These are phyloP conservation scores for Eurytoma adleriae DNA, from an alignment of 2,888 invertebrate genomes.

Conservation along the genomic window DNA sequence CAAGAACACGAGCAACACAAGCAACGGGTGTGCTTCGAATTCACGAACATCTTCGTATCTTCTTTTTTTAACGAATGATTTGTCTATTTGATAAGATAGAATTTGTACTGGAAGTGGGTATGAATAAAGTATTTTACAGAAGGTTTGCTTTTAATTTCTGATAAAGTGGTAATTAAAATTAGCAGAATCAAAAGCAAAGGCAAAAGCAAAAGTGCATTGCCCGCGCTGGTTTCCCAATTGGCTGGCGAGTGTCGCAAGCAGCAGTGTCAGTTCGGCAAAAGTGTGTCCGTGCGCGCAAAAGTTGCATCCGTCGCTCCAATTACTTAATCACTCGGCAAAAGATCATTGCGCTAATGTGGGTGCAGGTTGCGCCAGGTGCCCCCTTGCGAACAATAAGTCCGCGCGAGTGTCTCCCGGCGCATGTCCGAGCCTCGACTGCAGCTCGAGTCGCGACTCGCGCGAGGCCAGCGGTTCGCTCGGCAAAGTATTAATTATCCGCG, in stretches of 20 bases:
- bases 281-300: background rate
- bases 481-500: slow-evolving; percentile 53
- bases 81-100: too few relatives aligned
- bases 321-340: slow-evolving; percentile 46
- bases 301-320: slow-evolving; percentile 48
- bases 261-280: background rate
- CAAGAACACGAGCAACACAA: too few relatives aligned
- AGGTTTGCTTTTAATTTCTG: too few relatives aligned
- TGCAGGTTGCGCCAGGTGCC: slow-evolving; percentile 7
- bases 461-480: slow-evolving; percentile 6
- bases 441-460: background rate
- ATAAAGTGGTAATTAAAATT: too few relatives aligned
- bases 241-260: slow-evolving; percentile 36
- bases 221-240: background rate
- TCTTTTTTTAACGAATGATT: too few relatives aligned
- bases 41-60: too few relatives aligned
- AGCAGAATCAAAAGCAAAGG: too few relatives aligned
- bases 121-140: too few relatives aligned
- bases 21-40: too few relatives aligned
- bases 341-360: slow-evolving; percentile 19
- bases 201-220: slow-evolving; percentile 36
- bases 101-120: too few relatives aligned
- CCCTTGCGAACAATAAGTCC: slow-evolving; percentile 9
- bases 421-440: background rate
- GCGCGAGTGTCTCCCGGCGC: background rate